Base-by-base conservation (phyloP, 2,888 invertebrate genomes). In the Alentia gelatinosa region DNA sequence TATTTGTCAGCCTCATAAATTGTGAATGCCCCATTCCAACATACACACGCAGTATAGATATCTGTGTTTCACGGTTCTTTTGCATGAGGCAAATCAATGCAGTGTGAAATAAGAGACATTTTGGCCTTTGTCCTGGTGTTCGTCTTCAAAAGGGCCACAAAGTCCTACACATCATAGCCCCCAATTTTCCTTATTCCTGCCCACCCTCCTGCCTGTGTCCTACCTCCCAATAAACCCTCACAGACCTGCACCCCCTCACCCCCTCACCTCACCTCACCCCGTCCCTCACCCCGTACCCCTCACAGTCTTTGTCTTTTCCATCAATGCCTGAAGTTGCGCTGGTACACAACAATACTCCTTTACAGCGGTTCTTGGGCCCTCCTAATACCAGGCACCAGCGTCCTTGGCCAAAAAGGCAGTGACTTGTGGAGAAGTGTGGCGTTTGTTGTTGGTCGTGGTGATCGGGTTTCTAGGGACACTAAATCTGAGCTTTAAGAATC, bases 231-330 rank as follows among this genome's bases (percentile, higher is more conserved):
- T 83, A 23, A 23, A 83, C 42, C 83, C 83, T 83, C 37, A n/a
- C 39, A 23, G 35, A 19, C 33, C 37, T 33, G n/a, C n/a, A 30
- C 19, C 37, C 75, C 75, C 75, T 3, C 26, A n/a, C 12, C 83
- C 83, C 39, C 83, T 83, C 40, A 40, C 83, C 83, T 42, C 37
- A 37, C 68, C 40, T 56, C 68, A 30, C 42, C 79, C 90, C 68
- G 42, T 74, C 88, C 63, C 83, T 47, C 35, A 50, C 33, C 63
- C 88, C 50, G 19, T 30, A 26, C 26, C 79, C 37, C 79, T n/a
- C 39, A 30, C 37, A 79, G 37, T 79, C 79, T 79, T 79, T 79
- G 79, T 79, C 79, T 79, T 79, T 79, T 79, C 39, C 39, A 79
- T 79, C 79, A 79, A 26, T 39, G 26, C 79, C 79, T 23, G 15